Evolutionary conservation across 2,113 vertebrate genomes (phyloP), one percentile per base, ranked within the genome.

Genomic region (Myanophis thanlyinensis): DNA sequence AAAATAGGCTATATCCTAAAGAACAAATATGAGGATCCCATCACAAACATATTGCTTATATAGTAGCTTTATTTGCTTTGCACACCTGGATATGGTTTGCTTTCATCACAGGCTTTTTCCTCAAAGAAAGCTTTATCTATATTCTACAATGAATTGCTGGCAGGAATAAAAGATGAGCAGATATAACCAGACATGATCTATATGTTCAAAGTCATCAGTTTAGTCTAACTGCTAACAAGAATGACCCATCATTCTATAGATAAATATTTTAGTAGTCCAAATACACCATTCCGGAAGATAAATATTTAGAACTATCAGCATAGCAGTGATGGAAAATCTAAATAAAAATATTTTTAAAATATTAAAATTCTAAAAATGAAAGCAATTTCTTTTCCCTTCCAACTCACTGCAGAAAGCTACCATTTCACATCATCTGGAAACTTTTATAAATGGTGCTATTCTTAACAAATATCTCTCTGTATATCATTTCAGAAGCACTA

Each of bases 251-350:
- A 91, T 44, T 46, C 44, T 80, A 67, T 11, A 11, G 62, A 92
- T 94, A 93, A 91, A 85, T 91, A 91, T 94, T 92, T 92, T 92
- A 95, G 85, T 44, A 92, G 6, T 49, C 53, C 44, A 40, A 20
- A 67, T 51, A 30, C 13, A 84, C 23, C 62, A 80, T 91, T 93
- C 85, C 12, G 54, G 49, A 15, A 0, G 48, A 94, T 44, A 94
- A 85, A 44, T 87, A n/a, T 94, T 91, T 95, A 49, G 30, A 7
- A 47, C 27, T 53, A 10, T 51, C 30, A 90, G 3, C 1, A 88
- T 85, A 51, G 73, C 5, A 25, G 52, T 91, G 0, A 22, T 11
- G 92, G 13, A 87, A 62, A 30, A 35, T 44, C 18, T 89, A 3
- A 40, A 84, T 22, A 67, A 91, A 93, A 87, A 23, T 22, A 8